These are phyloP conservation scores for Acropternis orthonyx DNA, from an alignment of 2,797 vertebrate species.

Conservation along the genomic window DNA sequence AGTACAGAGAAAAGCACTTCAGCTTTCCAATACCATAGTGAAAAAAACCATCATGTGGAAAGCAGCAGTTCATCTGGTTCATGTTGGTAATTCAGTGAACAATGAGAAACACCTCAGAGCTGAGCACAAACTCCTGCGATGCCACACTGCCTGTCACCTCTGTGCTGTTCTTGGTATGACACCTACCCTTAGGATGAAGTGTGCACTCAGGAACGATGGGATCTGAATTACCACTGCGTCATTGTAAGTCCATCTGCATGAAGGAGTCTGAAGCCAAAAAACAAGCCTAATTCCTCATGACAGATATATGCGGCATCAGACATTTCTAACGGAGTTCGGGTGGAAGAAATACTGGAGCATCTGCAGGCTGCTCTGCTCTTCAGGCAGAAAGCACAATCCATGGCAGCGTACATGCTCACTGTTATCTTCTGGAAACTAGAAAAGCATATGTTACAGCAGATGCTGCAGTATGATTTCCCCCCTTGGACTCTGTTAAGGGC, in stretches of 20 bases:
- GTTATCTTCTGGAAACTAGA: not conserved
- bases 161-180: not conserved
- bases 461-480: conserved; percentile 28
- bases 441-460: conserved; percentile 64
- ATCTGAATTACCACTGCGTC: not conserved
- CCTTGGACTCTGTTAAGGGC: conserved; percentile 44
- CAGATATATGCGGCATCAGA: not conserved
- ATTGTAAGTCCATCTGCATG: not conserved
- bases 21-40: not conserved
- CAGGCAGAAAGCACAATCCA: not conserved
- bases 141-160: not conserved
- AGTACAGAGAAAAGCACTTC: not conserved
- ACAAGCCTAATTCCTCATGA: conserved; percentile 18
- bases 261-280: not conserved
- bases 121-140: not conserved
- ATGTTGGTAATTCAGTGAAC: not conserved
- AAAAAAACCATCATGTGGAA: not conserved
- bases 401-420: not conserved
- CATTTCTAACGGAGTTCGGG: not conserved
- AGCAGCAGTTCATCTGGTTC: not conserved
- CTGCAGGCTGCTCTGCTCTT: not conserved
- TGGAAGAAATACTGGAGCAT: conserved; percentile 29
- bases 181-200: not conserved
- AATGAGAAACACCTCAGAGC: not conserved
- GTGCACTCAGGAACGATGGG: not conserved